Conservation (phyloP, 2,888 invertebrate genomes). For the Eumacrocentrus americanus region DNA sequence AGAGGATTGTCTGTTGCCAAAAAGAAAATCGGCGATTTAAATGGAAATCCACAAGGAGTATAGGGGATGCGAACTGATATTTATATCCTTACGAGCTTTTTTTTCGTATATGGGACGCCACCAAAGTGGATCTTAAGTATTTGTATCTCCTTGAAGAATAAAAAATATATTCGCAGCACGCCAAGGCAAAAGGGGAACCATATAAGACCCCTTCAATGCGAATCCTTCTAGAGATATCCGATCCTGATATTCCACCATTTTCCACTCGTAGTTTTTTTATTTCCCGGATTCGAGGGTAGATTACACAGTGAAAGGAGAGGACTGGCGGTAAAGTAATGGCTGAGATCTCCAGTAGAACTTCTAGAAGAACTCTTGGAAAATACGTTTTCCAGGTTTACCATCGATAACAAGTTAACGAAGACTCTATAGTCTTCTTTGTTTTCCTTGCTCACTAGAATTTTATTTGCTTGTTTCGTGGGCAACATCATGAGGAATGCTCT, state of each 20-base stretch:
- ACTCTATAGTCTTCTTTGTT: background rate
- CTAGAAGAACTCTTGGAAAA: background rate
- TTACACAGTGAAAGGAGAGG: background rate
- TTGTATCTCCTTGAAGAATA: conserved; percentile 15
- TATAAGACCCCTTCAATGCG: background rate
- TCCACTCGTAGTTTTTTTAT: conserved; percentile 2
- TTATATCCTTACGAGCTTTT: conserved; percentile 14
- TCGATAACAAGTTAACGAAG: background rate
- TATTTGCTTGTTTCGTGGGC: background rate
- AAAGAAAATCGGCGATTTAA: conserved; percentile 22
- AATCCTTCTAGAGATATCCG: conserved; percentile 16
- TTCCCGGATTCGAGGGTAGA: conserved; percentile 16
- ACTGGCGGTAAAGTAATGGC: background rate
- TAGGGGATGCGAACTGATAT: conserved; percentile 17
- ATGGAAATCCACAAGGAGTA: conserved; percentile 18
- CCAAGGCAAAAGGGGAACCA: background rate
- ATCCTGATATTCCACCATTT: conserved; percentile 8
- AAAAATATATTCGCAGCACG: conserved; percentile 21
- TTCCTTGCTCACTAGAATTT: background rate
- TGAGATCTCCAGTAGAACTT: background rate
- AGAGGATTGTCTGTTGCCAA: conserved; percentile 14
- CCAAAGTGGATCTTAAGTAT: conserved; percentile 22
- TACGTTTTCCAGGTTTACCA: background rate
- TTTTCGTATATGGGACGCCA: background rate
- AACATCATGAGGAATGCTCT: too few relatives aligned